A percentile compares a stretch with the other conserved stretches of the same genome.
Evolutionary conservation across 2,797 vertebrate species (phyloP).

Genomic region (Sebastes taczanowskii): DNA sequence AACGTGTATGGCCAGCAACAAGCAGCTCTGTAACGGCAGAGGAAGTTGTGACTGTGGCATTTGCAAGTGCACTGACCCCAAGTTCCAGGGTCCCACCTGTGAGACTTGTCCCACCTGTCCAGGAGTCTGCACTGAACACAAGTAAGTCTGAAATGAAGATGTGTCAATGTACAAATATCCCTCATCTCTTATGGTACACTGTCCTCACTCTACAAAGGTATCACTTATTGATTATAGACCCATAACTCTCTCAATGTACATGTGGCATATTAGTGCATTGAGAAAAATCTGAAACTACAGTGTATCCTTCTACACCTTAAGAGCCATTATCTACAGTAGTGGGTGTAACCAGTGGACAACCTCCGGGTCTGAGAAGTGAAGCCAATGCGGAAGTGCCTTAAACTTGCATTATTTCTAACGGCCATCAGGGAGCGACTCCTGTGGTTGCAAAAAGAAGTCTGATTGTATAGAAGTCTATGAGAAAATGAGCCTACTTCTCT

Average conservation of each 20-base stretch:
- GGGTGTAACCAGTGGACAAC: too few species aligned
- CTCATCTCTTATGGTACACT: neutral
- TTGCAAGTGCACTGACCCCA: constrained; percentile 93
- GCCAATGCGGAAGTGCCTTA: too few species aligned
- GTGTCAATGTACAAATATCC: neutral
- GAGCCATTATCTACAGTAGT: too few species aligned
- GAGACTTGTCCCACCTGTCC: constrained; percentile 96
- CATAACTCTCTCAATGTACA: neutral
- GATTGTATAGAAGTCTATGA: too few species aligned
- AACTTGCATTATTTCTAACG: too few species aligned
- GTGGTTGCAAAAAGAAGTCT: too few species aligned
- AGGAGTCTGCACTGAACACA: constrained; percentile 92
- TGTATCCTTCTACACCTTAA: too few species aligned
- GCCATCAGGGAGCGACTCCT: too few species aligned
- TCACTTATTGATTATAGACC: neutral
- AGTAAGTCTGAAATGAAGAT: constrained; percentile 80
- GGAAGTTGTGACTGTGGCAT: constrained; percentile 90
- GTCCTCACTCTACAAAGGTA: too few species aligned
- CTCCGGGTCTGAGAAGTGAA: too few species aligned
- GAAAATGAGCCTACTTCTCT: too few species aligned
- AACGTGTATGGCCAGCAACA: constrained; percentile 89
- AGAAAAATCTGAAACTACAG: neutral
- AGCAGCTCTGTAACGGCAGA: constrained; percentile 93
- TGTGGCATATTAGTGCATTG: too few species aligned
- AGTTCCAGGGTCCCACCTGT: constrained; percentile 96